A percentile compares a stretch with the other conserved stretches of the same genome.
Conservation (phyloP, 2,113 vertebrate species). For the Serilophus lunatus region DNA sequence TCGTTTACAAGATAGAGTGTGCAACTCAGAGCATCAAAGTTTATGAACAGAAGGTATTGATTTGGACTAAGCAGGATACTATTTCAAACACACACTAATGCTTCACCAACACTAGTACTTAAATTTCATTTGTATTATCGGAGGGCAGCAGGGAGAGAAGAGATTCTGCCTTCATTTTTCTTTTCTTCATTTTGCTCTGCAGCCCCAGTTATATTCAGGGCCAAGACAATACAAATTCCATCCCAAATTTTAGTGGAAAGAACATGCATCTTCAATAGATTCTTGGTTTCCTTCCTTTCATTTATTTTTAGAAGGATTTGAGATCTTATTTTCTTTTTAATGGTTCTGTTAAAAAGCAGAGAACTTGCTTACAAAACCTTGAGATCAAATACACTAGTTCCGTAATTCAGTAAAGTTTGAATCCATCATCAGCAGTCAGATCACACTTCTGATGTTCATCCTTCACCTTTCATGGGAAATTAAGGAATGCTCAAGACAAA, state of each 20-base stretch:
- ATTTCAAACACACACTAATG: neutral
- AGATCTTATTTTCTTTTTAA: neutral
- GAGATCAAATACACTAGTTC: neutral
- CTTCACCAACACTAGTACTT: neutral
- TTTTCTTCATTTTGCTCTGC: neutral
- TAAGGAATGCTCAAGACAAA: neutral
- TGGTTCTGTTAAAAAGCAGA: neutral
- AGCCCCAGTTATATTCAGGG: neutral
- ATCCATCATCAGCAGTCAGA: neutral
- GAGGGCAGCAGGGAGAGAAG: neutral
- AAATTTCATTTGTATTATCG: fast-evolving
- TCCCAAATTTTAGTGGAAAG: neutral
- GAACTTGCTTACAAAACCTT: neutral
- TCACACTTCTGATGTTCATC: neutral
- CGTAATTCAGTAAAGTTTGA: neutral
- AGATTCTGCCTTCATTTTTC: neutral
- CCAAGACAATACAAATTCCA: neutral
- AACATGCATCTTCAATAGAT: neutral
- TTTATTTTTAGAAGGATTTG: neutral
- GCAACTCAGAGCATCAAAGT: neutral
- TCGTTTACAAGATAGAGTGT: neutral
- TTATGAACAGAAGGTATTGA: neutral
- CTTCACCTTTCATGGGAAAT: neutral
- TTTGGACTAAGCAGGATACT: neutral
- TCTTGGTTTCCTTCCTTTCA: neutral